Percentiles rank a stretch among this genome's conserved stretches.
phyloP scores from a whole-genome alignment of 1,140 invertebrate species.

The Drosophila equinoxialis region DNA sequence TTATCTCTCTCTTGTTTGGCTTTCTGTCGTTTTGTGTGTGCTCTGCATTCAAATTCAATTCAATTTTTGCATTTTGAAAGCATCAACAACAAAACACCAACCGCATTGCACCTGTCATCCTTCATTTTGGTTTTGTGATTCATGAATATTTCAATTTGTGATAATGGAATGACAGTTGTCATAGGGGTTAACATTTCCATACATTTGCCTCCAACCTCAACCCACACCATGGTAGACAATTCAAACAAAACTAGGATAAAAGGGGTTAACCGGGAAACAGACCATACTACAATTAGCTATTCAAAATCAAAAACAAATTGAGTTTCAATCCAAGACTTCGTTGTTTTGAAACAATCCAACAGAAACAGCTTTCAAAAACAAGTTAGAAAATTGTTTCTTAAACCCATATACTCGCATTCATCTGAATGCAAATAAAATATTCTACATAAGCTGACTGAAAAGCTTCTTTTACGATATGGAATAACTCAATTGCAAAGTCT shows the following conservation, averaged over 20 bases:
- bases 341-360: no score
- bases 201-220: neutral
- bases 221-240: no score
- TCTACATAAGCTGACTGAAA: neutral
- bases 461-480: neutral
- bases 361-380: no score
- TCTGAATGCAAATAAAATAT: no score
- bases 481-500: neutral
- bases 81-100: conserved; percentile 15
- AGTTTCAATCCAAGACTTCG: no score
- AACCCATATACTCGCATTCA: no score
- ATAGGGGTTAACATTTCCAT: neutral
- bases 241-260: no score
- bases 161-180: conserved; percentile 44
- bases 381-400: no score
- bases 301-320: no score
- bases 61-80: neutral
- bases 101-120: conserved; percentile 17
- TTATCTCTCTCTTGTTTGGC: conserved; percentile 8
- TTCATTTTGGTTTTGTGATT: conserved; percentile 3
- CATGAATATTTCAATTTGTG: conserved; percentile 57
- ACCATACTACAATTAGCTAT: no score
- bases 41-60: conserved; percentile 14
- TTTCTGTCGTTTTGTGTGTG: conserved; percentile 8
- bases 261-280: no score